Percentiles rank a stretch among this genome's conserved stretches.
Evolutionary conservation across 2,888 invertebrate species (phyloP).

Genomic region (Dorcus hopei): DNA sequence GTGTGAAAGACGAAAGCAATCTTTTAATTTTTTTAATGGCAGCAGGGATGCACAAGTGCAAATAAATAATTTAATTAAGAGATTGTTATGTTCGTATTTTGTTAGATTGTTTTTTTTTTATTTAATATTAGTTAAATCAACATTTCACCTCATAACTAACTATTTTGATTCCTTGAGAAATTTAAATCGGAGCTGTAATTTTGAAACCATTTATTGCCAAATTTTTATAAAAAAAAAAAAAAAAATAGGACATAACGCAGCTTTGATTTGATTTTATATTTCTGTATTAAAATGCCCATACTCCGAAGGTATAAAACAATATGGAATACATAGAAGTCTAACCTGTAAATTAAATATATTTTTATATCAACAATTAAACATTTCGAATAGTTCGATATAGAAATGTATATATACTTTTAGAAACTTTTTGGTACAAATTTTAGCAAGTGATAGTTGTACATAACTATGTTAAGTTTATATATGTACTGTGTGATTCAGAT

Average conservation of each 20-base stretch:
- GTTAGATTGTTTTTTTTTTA: not conserved
- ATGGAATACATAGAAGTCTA: not conserved
- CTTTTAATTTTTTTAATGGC: no score
- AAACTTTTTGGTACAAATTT: not conserved
- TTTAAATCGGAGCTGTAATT: not conserved
- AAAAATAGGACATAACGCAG: not conserved
- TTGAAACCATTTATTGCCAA: not conserved
- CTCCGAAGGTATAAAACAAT: not conserved
- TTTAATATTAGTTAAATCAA: conserved; percentile 1
- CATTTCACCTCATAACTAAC: not conserved
- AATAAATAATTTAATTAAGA: not conserved
- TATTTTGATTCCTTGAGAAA: no score
- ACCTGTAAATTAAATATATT: conserved; percentile 6
- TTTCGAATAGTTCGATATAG: not conserved
- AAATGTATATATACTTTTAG: conserved; percentile 1
- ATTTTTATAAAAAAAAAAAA: not conserved
- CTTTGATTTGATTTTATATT: not conserved
- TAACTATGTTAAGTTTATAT: not conserved
- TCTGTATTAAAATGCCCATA: not conserved
- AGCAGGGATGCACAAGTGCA: no score
- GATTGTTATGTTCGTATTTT: not conserved
- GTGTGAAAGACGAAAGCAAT: no score
- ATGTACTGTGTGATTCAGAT: not conserved
- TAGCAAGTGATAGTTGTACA: not conserved
- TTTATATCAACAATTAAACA: conserved; percentile 5